Evolutionary conservation across 2,797 vertebrate species (phyloP).

Genomic region (Mus minutoides): DNA sequence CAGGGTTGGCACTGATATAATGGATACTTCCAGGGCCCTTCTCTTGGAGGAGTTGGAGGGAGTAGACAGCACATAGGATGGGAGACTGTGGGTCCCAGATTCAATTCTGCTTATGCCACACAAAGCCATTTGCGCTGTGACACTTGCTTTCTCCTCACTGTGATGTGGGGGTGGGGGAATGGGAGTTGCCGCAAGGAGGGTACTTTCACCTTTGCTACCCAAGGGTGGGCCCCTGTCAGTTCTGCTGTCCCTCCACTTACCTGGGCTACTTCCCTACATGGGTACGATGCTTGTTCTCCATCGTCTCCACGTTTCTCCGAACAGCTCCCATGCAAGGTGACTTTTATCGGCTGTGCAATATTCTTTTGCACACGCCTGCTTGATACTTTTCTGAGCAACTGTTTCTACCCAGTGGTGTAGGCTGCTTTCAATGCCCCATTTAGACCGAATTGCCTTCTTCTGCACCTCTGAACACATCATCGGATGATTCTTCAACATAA

Average conservation of each 20-base stretch:
- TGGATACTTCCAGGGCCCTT: rapidly evolving
- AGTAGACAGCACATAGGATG: rapidly evolving
- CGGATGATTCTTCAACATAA: not conserved
- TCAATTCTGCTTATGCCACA: not conserved
- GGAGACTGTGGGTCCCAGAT: too few species aligned
- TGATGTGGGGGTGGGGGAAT: too few species aligned
- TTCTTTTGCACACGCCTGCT: rapidly evolving
- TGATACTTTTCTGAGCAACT: not conserved
- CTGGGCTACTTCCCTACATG: rapidly evolving
- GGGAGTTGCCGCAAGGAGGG: too few species aligned
- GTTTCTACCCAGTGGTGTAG: rapidly evolving
- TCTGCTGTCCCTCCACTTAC: too few species aligned
- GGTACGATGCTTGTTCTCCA: rapidly evolving
- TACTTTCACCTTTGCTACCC: not conserved
- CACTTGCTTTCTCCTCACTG: rapidly evolving
- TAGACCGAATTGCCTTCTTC: not conserved
- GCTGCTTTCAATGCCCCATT: rapidly evolving
- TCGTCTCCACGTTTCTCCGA: rapidly evolving
- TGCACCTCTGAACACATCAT: rapidly evolving
- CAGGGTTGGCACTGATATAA: not conserved
- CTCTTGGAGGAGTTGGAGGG: not conserved
- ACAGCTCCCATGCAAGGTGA: not conserved
- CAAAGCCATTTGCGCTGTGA: not conserved
- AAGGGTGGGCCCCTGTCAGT: rapidly evolving
- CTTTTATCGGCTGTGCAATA: not conserved